phyloP scores from a whole-genome alignment of 2,888 invertebrate genomes.

The Gastracanthus pulcherrimus region DNA sequence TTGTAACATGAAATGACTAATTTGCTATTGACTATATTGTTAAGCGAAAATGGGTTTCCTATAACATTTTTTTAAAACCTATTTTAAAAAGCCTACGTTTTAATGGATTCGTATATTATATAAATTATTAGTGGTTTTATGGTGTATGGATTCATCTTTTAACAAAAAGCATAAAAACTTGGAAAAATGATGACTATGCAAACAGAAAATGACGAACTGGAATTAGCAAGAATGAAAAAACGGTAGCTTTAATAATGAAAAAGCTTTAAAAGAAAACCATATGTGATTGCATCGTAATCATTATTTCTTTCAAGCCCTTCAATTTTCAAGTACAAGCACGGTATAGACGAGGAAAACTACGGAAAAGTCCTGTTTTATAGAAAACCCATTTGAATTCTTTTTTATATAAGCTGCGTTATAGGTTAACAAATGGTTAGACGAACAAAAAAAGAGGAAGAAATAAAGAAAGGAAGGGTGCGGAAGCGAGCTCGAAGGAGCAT shows the following conservation, averaged over 20 bases:
- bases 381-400: slow-evolving; percentile 53
- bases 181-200: too few relatives aligned
- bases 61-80: slow-evolving; percentile 18
- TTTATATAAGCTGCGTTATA: slow-evolving; percentile 44
- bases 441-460: slow-evolving; percentile 21
- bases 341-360: neutral
- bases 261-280: too few relatives aligned
- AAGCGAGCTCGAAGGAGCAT: neutral
- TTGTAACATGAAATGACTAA: slow-evolving; percentile 1
- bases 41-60: slow-evolving; percentile 43
- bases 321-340: neutral
- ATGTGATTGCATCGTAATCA: too few relatives aligned
- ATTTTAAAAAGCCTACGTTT: neutral
- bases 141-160: too few relatives aligned
- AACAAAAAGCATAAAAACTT: too few relatives aligned
- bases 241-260: too few relatives aligned
- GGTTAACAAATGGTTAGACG: slow-evolving; percentile 24
- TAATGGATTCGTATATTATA: too few relatives aligned
- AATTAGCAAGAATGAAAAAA: too few relatives aligned
- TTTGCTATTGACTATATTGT: slow-evolving; percentile 29
- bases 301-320: neutral
- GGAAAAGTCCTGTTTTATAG: slow-evolving; percentile 19
- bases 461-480: neutral
- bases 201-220: too few relatives aligned
- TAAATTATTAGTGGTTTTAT: too few relatives aligned